phyloP scores from a whole-genome alignment of 2,888 invertebrate species.

The Pogonocherus hispidulus region DNA sequence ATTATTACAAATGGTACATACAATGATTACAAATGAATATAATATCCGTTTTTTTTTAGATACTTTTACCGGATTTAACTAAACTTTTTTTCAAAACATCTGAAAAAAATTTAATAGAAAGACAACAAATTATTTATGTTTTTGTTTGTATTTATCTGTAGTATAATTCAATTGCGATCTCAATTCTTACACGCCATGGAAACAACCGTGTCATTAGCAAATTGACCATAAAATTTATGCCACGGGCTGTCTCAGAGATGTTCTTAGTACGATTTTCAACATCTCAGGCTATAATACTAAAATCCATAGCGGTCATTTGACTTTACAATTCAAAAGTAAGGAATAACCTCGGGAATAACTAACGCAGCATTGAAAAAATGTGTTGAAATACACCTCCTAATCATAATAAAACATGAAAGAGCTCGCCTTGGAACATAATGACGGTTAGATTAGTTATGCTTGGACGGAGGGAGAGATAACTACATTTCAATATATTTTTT shows the following conservation, averaged over 20 bases:
- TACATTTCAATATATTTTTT: slow-evolving; percentile 13
- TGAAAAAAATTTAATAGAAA: too few relatives aligned
- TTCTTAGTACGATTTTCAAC: neutral
- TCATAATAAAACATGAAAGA: neutral
- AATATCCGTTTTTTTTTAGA: too few relatives aligned
- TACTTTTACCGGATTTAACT: too few relatives aligned
- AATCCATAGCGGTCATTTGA: neutral
- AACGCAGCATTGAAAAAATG: neutral
- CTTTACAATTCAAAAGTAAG: neutral
- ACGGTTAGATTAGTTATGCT: neutral
- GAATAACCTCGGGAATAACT: neutral
- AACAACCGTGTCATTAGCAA: too few relatives aligned
- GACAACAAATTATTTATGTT: too few relatives aligned
- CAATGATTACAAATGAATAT: too few relatives aligned
- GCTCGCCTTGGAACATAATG: neutral
- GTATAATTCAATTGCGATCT: too few relatives aligned
- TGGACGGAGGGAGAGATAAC: neutral
- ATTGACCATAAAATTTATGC: neutral
- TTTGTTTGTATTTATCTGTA: too few relatives aligned
- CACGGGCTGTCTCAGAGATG: too few relatives aligned
- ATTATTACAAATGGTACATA: too few relatives aligned
- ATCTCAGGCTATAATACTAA: neutral
- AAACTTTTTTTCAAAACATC: too few relatives aligned
- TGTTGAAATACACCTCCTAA: neutral
- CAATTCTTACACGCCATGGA: neutral